Evolutionary conservation across 2,113 vertebrate species (phyloP).

Genomic region (Peucedramus taeniatus): DNA sequence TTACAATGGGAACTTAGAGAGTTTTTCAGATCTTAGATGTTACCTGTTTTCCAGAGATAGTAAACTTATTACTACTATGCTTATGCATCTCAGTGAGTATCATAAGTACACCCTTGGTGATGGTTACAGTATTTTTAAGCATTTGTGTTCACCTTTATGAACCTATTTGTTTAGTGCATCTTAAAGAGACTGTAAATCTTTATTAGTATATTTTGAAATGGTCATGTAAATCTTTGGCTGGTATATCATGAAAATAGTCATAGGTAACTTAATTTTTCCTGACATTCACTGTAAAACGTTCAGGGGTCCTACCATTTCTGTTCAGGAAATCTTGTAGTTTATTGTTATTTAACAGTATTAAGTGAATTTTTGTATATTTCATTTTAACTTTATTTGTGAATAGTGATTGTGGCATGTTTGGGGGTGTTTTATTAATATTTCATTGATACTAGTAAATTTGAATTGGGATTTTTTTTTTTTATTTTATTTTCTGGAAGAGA

Average conservation of each 20-base stretch:
- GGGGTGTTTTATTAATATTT: slow-evolving; percentile 84
- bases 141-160: slow-evolving; percentile 78
- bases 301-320: slow-evolving; percentile 86
- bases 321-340: slow-evolving; percentile 85
- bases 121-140: slow-evolving; percentile 76
- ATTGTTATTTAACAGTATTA: slow-evolving; percentile 96
- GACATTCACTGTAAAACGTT: slow-evolving; percentile 81
- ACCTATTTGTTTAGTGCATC: slow-evolving; percentile 82
- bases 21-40: slow-evolving; percentile 66
- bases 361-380: slow-evolving; percentile 88
- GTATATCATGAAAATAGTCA: slow-evolving; percentile 78
- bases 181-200: slow-evolving; percentile 81
- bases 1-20: slow-evolving; percentile 59
- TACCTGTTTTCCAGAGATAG: slow-evolving; percentile 73
- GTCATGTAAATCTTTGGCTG: slow-evolving; percentile 80
- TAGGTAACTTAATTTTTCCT: slow-evolving; percentile 79
- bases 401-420: slow-evolving; percentile 91
- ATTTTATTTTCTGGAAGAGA: slow-evolving; percentile 71
- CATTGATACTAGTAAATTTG: slow-evolving; percentile 75
- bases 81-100: slow-evolving; percentile 78
- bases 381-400: slow-evolving; percentile 94
- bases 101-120: slow-evolving; percentile 72
- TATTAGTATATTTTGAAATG: slow-evolving; percentile 80
- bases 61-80: slow-evolving; percentile 69
- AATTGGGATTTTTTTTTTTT: slow-evolving; percentile 57